A percentile compares a stretch with the other conserved stretches of the same genome.
Conservation (phyloP, 2,888 invertebrate genomes). For the Folsomia candida region DNA sequence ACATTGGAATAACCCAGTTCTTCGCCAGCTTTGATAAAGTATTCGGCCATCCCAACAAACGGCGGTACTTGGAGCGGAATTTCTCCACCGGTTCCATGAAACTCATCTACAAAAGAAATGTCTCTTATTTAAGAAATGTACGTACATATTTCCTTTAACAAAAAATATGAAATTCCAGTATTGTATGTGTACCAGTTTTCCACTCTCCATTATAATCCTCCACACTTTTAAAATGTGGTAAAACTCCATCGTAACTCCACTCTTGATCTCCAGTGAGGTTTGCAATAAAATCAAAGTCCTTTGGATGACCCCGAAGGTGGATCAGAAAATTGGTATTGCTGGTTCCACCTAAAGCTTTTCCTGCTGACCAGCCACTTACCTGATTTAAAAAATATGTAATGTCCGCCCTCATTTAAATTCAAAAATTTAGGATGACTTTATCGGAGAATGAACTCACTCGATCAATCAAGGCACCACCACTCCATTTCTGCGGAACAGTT, state of each 20-base stretch:
- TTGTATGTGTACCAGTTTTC: not conserved
- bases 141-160: not conserved
- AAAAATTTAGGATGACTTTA: no score
- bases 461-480: conserved; percentile 32
- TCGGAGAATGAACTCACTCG: conserved; percentile 27
- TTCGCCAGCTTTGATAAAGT: conserved; percentile 32
- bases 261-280: conserved; percentile 33
- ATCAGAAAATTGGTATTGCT: not conserved
- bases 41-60: conserved; percentile 32
- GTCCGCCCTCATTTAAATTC: no score
- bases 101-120: conserved; percentile 17
- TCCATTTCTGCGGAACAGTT: conserved; percentile 35
- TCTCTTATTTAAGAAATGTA: no score
- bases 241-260: conserved; percentile 44
- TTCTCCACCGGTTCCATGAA: conserved; percentile 35
- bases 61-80: conserved; percentile 27
- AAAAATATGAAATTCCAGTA: not conserved
- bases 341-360: conserved; percentile 37
- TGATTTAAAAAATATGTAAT: no score
- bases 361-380: conserved; percentile 36
- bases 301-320: conserved; percentile 31
- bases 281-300: conserved; percentile 41
- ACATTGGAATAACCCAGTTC: conserved; percentile 30
- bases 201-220: conserved; percentile 33
- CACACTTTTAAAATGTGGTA: conserved; percentile 34